Base-by-base conservation (phyloP, 2,888 invertebrate genomes). In the Lasioglossum zephyrum region DNA sequence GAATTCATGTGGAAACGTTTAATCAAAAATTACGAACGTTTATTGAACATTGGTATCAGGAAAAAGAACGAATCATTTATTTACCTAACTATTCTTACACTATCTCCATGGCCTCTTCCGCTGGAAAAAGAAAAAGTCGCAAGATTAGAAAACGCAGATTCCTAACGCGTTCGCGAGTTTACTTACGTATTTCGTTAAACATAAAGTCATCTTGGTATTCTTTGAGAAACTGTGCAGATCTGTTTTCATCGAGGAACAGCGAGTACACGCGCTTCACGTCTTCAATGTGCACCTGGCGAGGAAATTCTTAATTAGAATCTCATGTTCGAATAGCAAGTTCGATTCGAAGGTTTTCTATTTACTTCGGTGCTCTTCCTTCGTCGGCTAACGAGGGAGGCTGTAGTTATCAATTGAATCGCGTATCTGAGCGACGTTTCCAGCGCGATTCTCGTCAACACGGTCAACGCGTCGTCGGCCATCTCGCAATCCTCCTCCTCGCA, bases 401-500 rank as follows among this genome's bases (percentile, higher is more conserved):
- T 98, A 53, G 99, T 99, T 92, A 99, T 99, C 53, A 99, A 96
- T 94, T 99, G 99, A 95, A 99, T 99, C 49, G 99, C 98, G 95
- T 99, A 99, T 83, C 99, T 97, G 22, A 99, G 96, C 0, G 99
- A 99, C 0, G 99, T 99, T 94, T 99, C 99, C 18, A 97, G 97
- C 0, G 99, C 99, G 70, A 99, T 98, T 79, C 98, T 97, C 0
- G 99, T 99, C 63, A 99, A 96, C 13, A 99, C 98, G 0, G 97
- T 97, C 79, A 99, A 94, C 0, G 99, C 99, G 94, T 99, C 99
- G 3, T 97, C 97, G 0, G 98, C 97, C 97, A 99, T 98, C 93
- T 99, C 98, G 89, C 99, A 99, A 95, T 99, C 99, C 94, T 99
- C 99, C 93, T 99, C 99, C 94, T 99, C 99, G 94, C 99, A 99